These are phyloP conservation scores for Eueides isabella DNA, from an alignment of 1,140 invertebrate genomes.

Conservation along the genomic window DNA sequence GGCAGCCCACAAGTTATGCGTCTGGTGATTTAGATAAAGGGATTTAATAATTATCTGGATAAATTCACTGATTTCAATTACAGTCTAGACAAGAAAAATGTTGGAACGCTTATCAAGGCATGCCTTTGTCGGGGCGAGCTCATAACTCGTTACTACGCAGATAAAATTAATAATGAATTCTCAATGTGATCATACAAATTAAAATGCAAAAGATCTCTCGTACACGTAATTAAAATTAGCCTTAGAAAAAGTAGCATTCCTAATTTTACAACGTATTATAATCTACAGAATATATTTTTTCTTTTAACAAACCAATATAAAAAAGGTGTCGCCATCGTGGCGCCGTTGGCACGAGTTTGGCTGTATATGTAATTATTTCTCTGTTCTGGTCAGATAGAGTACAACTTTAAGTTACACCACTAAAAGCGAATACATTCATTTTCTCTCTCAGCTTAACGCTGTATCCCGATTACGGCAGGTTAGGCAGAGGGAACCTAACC, in stretches of 20 bases:
- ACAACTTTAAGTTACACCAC: background rate
- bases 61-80: slow-evolving; percentile 33
- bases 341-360: background rate
- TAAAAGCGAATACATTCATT: background rate
- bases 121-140: slow-evolving; percentile 25
- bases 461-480: too few relatives aligned
- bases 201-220: background rate
- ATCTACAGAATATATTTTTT: background rate
- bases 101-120: slow-evolving; percentile 19
- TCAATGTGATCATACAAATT: background rate
- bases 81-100: slow-evolving; percentile 34
- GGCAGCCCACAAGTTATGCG: slow-evolving; percentile 48
- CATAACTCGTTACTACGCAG: background rate
- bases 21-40: slow-evolving; percentile 48
- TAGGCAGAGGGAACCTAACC: too few relatives aligned
- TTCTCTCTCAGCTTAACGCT: too few relatives aligned
- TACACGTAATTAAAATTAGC: slow-evolving; percentile 1
- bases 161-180: background rate
- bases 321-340: background rate
- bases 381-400: background rate
- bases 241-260: background rate
- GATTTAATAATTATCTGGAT: slow-evolving; percentile 41
- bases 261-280: background rate
- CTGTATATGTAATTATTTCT: background rate
- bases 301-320: background rate